A percentile compares a stretch with the other conserved stretches of the same genome.
phyloP scores from a whole-genome alignment of 2,888 invertebrate genomes.

The Meandrusa payeni region DNA sequence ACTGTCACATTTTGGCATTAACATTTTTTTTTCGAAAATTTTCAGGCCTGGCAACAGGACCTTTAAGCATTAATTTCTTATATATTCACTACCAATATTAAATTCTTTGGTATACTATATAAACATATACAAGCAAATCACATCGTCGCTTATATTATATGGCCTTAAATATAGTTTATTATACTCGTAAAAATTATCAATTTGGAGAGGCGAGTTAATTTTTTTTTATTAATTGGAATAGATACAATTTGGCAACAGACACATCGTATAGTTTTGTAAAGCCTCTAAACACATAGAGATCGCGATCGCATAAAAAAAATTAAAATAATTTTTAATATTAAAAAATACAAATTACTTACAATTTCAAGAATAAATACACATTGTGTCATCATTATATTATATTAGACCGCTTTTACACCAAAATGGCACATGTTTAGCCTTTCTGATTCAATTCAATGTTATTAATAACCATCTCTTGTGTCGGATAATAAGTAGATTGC shows the following conservation, averaged over 20 bases:
- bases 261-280: background rate
- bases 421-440: conserved; percentile 9
- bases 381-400: background rate
- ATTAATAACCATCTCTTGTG: no score
- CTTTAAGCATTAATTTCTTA: background rate
- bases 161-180: conserved; percentile 25
- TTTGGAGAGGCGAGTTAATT: background rate
- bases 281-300: background rate
- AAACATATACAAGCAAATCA: conserved; percentile 34
- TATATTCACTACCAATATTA: conserved; percentile 39
- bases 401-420: background rate
- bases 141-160: conserved; percentile 34
- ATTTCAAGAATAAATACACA: no score
- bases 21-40: no score
- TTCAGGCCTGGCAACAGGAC: no score
- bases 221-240: background rate
- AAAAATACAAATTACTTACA: no score
- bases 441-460: no score
- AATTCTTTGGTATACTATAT: conserved; percentile 55
- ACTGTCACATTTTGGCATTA: background rate
- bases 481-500: no score
- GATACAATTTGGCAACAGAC: conserved; percentile 8
- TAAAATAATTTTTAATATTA: no score
- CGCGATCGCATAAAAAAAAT: background rate
- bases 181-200: background rate